A percentile compares a stretch with the other conserved stretches of the same genome.
Evolutionary conservation across 2,797 vertebrate species (phyloP).

Genomic region (Graptemys geographica): DNA sequence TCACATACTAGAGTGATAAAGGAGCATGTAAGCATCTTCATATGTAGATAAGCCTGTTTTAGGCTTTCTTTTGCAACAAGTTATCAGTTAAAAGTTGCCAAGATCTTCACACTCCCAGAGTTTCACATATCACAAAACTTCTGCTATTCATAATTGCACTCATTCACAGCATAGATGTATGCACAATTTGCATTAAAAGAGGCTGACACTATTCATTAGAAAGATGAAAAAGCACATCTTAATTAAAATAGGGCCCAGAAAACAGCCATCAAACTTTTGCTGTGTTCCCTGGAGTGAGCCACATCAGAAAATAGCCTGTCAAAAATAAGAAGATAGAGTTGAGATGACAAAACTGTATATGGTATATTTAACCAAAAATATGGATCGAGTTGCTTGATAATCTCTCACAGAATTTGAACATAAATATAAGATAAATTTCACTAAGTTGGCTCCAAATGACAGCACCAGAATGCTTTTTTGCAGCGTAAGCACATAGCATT

Average conservation of each 20-base stretch:
- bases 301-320: slow-evolving; percentile 57
- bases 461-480: slow-evolving; percentile 54
- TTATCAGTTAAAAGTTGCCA: neutral
- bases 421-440: slow-evolving; percentile 63
- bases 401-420: slow-evolving; percentile 62
- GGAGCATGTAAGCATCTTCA: neutral
- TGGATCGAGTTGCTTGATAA: slow-evolving; percentile 67
- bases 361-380: slow-evolving; percentile 72
- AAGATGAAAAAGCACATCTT: neutral
- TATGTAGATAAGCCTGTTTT: neutral
- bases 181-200: rapidly evolving
- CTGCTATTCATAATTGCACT: neutral
- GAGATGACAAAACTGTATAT: slow-evolving; percentile 18
- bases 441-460: slow-evolving; percentile 59
- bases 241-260: neutral
- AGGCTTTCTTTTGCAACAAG: neutral
- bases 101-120: neutral
- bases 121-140: neutral
- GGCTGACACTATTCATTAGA: neutral
- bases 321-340: slow-evolving; percentile 39
- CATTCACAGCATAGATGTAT: neutral
- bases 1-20: neutral
- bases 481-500: slow-evolving; percentile 33
- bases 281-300: neutral
- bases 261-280: neutral